Evolutionary conservation across 2,888 invertebrate species (phyloP).

Genomic region (Eupithecia vulgata): DNA sequence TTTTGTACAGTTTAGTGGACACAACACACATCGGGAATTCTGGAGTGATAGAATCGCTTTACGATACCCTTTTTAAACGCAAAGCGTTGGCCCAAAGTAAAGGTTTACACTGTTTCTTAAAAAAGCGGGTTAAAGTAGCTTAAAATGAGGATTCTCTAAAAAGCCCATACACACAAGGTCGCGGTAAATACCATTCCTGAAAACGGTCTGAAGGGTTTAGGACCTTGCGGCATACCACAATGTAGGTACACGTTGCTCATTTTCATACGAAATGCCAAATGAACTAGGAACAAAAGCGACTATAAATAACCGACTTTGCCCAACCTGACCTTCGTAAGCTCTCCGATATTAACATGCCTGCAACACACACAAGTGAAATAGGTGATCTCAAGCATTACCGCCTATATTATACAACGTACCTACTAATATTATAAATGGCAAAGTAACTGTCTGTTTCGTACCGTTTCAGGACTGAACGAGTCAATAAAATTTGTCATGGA

Average conservation of each 20-base stretch:
- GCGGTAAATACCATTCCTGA: slow-evolving; percentile 4
- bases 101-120: neutral
- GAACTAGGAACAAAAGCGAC: slow-evolving; percentile 22
- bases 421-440: too few relatives aligned
- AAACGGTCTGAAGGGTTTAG: slow-evolving; percentile 8
- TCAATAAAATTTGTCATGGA: neutral
- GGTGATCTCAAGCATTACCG: neutral
- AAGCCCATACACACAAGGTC: neutral
- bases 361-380: neutral
- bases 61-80: neutral
- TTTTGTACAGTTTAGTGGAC: neutral
- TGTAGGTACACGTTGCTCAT: slow-evolving; percentile 9
- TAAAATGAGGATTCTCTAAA: neutral
- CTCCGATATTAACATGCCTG: slow-evolving; percentile 35
- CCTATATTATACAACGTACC: too few relatives aligned
- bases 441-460: neutral
- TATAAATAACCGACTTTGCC: slow-evolving; percentile 28
- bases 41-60: neutral
- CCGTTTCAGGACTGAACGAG: neutral
- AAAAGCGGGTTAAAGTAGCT: neutral
- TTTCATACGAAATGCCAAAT: slow-evolving; percentile 19
- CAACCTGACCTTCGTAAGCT: slow-evolving; percentile 38
- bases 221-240: slow-evolving; percentile 10
- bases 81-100: neutral
- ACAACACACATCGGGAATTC: neutral